phyloP scores from a whole-genome alignment of 2,797 vertebrate genomes.

The Podarcis siculus region DNA sequence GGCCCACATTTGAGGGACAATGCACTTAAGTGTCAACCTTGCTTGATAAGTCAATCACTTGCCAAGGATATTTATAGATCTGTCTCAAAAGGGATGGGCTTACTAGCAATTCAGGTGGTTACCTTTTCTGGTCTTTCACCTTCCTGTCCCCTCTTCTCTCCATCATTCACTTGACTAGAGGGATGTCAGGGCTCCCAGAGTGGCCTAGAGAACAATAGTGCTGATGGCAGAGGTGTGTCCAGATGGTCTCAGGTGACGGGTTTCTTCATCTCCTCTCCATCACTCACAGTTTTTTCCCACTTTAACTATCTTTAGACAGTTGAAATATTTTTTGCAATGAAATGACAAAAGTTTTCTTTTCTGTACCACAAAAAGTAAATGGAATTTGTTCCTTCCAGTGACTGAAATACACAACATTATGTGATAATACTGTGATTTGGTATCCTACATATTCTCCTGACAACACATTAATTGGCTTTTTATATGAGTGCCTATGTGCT shows the following conservation, averaged over 20 bases:
- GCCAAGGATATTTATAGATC: neutral
- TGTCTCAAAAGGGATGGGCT: neutral
- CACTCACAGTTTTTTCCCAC: neutral
- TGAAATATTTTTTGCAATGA: neutral
- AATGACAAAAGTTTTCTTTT: neutral
- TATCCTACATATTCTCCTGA: slow-evolving; percentile 6
- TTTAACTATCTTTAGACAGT: neutral
- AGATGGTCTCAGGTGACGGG: no score
- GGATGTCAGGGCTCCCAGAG: no score
- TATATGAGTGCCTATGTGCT: slow-evolving; percentile 26
- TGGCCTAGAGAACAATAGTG: neutral
- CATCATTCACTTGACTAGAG: neutral
- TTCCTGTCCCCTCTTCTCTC: neutral
- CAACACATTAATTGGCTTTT: slow-evolving; percentile 42
- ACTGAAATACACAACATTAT: slow-evolving; percentile 7
- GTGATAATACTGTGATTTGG: neutral
- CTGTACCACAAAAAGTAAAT: neutral
- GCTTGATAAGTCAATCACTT: neutral
- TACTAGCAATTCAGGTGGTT: neutral
- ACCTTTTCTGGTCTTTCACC: neutral
- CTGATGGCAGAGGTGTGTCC: neutral
- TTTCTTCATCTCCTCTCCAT: neutral
- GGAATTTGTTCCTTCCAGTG: rapidly evolving
- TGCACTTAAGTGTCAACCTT: neutral
- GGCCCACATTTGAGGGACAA: neutral